Evolutionary conservation across 2,797 vertebrate species (phyloP).

Genomic region (Anolis apletophallus): DNA sequence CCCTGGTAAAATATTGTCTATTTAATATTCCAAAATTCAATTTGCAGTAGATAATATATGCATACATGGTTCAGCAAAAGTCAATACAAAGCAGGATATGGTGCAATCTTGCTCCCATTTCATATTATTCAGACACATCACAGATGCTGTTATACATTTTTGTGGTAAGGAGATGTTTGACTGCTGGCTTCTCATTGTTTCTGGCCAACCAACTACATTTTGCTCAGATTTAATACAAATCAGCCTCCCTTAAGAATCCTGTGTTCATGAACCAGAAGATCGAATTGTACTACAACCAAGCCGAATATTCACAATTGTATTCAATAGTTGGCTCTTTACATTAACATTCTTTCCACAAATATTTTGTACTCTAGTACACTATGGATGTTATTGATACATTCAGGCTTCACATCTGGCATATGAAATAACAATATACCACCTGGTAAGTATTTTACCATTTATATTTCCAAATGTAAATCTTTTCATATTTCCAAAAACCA

Average conservation of each 20-base stretch:
- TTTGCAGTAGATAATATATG: background rate
- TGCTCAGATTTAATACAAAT: background rate
- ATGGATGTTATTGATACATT: background rate
- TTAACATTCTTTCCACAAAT: background rate
- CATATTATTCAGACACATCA: background rate
- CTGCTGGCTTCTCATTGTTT: background rate
- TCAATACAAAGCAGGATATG: background rate
- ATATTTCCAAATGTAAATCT: constrained; percentile 35
- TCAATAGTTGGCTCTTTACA: background rate
- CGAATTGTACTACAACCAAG: background rate
- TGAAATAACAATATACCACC: background rate
- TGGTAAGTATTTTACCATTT: constrained; percentile 10
- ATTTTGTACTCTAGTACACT: constrained; percentile 4
- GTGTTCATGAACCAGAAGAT: background rate
- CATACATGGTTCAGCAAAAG: background rate
- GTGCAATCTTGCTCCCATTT: no score
- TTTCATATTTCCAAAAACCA: constrained; percentile 52
- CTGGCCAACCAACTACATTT: background rate
- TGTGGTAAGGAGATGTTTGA: background rate
- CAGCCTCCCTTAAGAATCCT: background rate
- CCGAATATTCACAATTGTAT: background rate
- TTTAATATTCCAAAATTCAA: background rate
- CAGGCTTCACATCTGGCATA: background rate
- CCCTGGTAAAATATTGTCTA: background rate
- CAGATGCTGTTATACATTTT: background rate